Percentiles rank a stretch among this genome's conserved stretches.
Conservation (phyloP, 2,888 invertebrate genomes). For the Toxonevra muliebris region DNA sequence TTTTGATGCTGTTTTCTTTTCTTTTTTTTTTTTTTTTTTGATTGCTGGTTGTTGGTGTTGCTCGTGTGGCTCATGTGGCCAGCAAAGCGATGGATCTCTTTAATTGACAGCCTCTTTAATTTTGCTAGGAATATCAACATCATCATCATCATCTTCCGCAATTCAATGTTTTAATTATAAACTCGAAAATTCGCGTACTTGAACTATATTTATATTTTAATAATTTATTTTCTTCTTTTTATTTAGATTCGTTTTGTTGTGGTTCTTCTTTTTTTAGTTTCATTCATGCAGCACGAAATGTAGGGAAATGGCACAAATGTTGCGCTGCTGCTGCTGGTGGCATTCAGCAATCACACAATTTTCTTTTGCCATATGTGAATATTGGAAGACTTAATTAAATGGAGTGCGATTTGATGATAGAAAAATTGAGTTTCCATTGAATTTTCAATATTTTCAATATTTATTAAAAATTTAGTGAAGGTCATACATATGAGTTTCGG, state of each 20-base stretch:
- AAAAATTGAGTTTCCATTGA: constrained; percentile 4
- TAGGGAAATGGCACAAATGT: constrained; percentile 26
- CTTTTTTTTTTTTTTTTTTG: too few species aligned
- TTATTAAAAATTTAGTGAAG: constrained; percentile 15
- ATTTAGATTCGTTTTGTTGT: too few species aligned
- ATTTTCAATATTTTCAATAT: neutral
- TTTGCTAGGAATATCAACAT: constrained; percentile 7
- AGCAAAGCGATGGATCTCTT: constrained; percentile 5
- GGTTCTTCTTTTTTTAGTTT: too few species aligned
- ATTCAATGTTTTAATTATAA: constrained; percentile 26
- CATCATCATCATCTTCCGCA: neutral
- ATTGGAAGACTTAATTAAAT: constrained; percentile 24
- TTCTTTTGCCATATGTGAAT: constrained; percentile 9
- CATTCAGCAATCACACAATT: neutral
- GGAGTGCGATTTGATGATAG: constrained; percentile 10
- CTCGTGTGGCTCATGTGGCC: constrained; percentile 8
- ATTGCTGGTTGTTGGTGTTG: too few species aligned
- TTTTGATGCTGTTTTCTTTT: neutral
- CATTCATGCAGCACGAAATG: constrained; percentile 7
- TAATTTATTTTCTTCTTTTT: too few species aligned
- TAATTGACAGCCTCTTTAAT: constrained; percentile 30
- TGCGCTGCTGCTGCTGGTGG: neutral
- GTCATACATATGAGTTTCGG: neutral
- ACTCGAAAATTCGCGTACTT: constrained; percentile 26
- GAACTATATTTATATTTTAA: constrained; percentile 30